Evolutionary conservation across 2,888 invertebrate genomes (phyloP).

Genomic region (Imbricaverruca yamaguchii): DNA sequence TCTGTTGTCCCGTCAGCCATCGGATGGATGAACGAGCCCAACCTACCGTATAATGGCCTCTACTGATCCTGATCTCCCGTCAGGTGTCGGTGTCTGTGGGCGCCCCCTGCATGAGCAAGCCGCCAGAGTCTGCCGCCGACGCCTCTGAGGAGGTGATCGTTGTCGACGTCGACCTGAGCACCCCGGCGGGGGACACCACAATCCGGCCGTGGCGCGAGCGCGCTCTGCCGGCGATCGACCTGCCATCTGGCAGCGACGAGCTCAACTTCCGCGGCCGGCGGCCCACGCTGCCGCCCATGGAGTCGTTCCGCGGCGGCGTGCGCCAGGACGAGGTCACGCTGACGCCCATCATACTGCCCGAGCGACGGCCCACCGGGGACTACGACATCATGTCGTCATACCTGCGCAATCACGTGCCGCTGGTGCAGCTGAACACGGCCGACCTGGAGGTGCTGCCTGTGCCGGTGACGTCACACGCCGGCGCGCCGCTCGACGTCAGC

Average conservation of each 20-base stretch:
- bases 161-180: conserved; percentile 1
- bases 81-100: not conserved
- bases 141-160: not conserved
- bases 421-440: conserved; percentile 12
- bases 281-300: conserved; percentile 8
- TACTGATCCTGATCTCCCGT: not conserved
- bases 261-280: not conserved
- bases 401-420: not conserved
- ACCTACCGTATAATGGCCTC: too few relatives aligned
- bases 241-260: not conserved
- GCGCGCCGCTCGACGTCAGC: not conserved
- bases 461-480: not conserved
- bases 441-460: conserved; percentile 16
- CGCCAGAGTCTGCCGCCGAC: not conserved
- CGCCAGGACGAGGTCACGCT: not conserved
- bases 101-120: not conserved
- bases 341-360: not conserved
- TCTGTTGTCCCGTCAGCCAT: too few relatives aligned
- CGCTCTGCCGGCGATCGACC: not conserved
- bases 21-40: too few relatives aligned
- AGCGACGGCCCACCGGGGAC: not conserved
- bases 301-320: not conserved
- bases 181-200: not conserved
- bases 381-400: conserved; percentile 10
- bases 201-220: not conserved